A percentile compares a stretch with the other conserved stretches of the same genome.
Evolutionary conservation across 2,888 invertebrate genomes (phyloP).

Genomic region (Cyclophora punctaria): DNA sequence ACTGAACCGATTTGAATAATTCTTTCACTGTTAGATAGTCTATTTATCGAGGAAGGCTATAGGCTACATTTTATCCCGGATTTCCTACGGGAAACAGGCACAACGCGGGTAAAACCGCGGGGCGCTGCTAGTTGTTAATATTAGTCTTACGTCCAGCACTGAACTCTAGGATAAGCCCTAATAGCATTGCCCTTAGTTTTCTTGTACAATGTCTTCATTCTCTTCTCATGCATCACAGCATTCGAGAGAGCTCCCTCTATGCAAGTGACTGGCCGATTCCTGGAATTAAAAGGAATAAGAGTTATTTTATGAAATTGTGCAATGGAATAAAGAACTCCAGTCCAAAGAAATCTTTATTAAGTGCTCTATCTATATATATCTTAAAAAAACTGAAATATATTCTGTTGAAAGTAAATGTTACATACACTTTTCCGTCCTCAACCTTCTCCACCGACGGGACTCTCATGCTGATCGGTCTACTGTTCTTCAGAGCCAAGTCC

Average conservation of each 20-base stretch:
- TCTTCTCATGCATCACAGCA: slow-evolving; percentile 68
- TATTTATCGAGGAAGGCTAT: too few species aligned
- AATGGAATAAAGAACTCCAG: too few species aligned
- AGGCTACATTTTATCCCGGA: too few species aligned
- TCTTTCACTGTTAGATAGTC: too few species aligned
- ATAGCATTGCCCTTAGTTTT: slow-evolving; percentile 40
- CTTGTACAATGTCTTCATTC: slow-evolving; percentile 45
- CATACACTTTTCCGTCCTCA: slow-evolving; percentile 37
- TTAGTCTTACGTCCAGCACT: slow-evolving; percentile 43
- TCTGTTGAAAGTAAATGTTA: slow-evolving; percentile 4
- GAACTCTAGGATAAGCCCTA: slow-evolving; percentile 49
- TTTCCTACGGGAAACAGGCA: too few species aligned
- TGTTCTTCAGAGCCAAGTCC: slow-evolving; percentile 69
- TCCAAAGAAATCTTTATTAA: too few species aligned
- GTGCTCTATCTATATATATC: too few species aligned
- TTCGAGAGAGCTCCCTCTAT: slow-evolving; percentile 76
- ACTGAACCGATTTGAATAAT: too few species aligned
- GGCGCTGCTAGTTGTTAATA: too few species aligned
- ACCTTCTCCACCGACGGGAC: slow-evolving; percentile 36
- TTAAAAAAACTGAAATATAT: background rate
- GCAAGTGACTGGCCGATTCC: slow-evolving; percentile 71
- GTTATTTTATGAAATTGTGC: background rate
- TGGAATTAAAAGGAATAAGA: slow-evolving; percentile 16
- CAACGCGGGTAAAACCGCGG: too few species aligned
- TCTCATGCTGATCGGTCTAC: slow-evolving; percentile 48